These are phyloP conservation scores for Ptychadena robeensis DNA, from an alignment of 2,797 vertebrate species.

Conservation along the genomic window DNA sequence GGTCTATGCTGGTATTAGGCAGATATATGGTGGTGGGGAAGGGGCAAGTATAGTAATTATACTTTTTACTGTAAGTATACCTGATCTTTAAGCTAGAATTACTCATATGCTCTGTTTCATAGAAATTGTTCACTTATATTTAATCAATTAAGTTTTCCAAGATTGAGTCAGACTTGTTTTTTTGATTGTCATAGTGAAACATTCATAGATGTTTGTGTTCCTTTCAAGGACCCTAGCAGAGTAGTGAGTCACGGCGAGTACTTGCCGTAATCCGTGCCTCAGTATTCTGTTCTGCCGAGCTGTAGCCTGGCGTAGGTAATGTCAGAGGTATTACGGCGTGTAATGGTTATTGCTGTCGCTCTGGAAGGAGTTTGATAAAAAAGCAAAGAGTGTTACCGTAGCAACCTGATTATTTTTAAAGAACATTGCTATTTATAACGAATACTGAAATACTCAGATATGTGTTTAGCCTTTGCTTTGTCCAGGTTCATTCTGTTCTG, in stretches of 20 bases:
- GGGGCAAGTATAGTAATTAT: too few relatives aligned
- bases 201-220: neutral
- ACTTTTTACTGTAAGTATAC: neutral
- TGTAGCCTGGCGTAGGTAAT: constrained; percentile 18
- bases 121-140: neutral
- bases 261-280: constrained; percentile 36
- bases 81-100: neutral
- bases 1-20: too few relatives aligned
- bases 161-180: constrained; percentile 13
- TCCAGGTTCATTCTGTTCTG: constrained; percentile 42
- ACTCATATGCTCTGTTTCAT: neutral
- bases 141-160: neutral
- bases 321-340: constrained; percentile 41
- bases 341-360: constrained; percentile 34
- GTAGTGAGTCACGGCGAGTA: constrained; percentile 27
- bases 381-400: constrained; percentile 33
- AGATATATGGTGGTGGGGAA: too few relatives aligned
- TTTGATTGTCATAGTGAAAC: constrained; percentile 4
- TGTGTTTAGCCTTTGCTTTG: constrained; percentile 51
- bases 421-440: constrained; percentile 55
- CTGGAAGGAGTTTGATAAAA: constrained; percentile 31
- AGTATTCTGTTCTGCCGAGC: constrained; percentile 22
- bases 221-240: constrained; percentile 10
- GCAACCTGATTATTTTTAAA: constrained; percentile 49
- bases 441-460: constrained; percentile 35